phyloP scores from a whole-genome alignment of 53 echinoderm and acorn worm genomes.

The Arbacia lixula region DNA sequence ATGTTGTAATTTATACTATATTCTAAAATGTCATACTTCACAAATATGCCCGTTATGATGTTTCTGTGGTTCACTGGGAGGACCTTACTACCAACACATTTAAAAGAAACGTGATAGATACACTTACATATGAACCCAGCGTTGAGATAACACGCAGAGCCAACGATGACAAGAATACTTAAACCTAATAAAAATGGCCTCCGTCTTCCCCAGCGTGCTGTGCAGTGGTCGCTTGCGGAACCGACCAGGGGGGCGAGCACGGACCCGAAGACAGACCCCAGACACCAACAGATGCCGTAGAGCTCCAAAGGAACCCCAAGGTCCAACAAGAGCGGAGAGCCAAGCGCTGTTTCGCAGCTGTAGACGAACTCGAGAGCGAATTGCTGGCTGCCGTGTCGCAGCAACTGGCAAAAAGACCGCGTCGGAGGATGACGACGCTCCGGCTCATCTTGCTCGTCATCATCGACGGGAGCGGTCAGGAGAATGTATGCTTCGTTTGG shows the following conservation, averaged over 20 bases:
- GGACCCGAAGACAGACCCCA: slow-evolving; percentile 71
- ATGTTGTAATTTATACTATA: too few relatives aligned
- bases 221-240: slow-evolving; percentile 68
- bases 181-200: slow-evolving; percentile 70
- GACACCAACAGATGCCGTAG: slow-evolving; percentile 76
- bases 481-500: too few relatives aligned
- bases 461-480: too few relatives aligned
- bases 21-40: too few relatives aligned
- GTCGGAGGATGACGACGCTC: background rate
- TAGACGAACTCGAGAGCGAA: slow-evolving; percentile 77
- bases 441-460: too few relatives aligned
- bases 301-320: slow-evolving; percentile 63
- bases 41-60: too few relatives aligned
- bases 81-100: too few relatives aligned
- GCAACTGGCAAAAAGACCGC: slow-evolving; percentile 62
- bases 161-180: slow-evolving; percentile 56
- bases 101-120: too few relatives aligned
- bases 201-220: slow-evolving; percentile 70
- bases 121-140: slow-evolving; percentile 55
- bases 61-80: too few relatives aligned
- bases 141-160: slow-evolving; percentile 69
- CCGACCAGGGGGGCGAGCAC: slow-evolving; percentile 63
- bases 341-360: slow-evolving; percentile 73
- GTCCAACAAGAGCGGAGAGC: slow-evolving; percentile 63
- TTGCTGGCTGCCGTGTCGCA: slow-evolving; percentile 58